These are phyloP conservation scores for Zaprionus nigranus DNA, from an alignment of 1,140 invertebrate genomes.

Conservation along the genomic window DNA sequence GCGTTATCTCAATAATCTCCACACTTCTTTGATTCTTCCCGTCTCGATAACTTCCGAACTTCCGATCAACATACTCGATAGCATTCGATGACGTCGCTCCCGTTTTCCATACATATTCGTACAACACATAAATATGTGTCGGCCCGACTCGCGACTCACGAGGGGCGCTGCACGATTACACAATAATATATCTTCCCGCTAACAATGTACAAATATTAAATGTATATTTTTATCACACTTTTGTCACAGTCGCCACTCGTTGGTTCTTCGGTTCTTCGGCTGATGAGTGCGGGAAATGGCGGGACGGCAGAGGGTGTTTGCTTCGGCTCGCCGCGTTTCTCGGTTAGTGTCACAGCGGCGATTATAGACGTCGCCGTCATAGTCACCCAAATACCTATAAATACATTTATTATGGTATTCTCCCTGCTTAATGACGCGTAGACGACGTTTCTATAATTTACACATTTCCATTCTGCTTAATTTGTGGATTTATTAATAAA, in stretches of 20 bases:
- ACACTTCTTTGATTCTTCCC: background rate
- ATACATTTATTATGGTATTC: conserved; percentile 82
- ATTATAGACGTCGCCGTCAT: conserved; percentile 72
- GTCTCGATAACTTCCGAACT: background rate
- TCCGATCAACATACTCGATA: conserved; percentile 7
- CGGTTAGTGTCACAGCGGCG: conserved; percentile 79
- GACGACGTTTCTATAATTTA: conserved; percentile 78
- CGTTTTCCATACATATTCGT: background rate
- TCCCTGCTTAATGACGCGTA: conserved; percentile 79
- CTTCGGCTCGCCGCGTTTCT: conserved; percentile 53
- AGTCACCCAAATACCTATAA: conserved; percentile 81
- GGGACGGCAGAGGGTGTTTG: background rate
- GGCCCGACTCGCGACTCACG: background rate
- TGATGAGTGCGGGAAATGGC: background rate
- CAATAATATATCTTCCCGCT: conserved; percentile 78
- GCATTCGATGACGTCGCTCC: conserved; percentile 27
- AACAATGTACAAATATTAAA: conserved; percentile 83
- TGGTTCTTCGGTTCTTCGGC: background rate
- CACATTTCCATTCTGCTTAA: conserved; percentile 71
- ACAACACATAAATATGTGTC: background rate
- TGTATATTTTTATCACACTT: conserved; percentile 83
- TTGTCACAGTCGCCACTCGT: conserved; percentile 47
- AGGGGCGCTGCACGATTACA: conserved; percentile 61
- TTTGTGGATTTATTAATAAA: conserved; percentile 66
- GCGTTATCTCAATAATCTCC: background rate